A percentile compares a stretch with the other conserved stretches of the same genome.
Conservation (phyloP, 2,797 vertebrate genomes). For the Vultur gryphus region DNA sequence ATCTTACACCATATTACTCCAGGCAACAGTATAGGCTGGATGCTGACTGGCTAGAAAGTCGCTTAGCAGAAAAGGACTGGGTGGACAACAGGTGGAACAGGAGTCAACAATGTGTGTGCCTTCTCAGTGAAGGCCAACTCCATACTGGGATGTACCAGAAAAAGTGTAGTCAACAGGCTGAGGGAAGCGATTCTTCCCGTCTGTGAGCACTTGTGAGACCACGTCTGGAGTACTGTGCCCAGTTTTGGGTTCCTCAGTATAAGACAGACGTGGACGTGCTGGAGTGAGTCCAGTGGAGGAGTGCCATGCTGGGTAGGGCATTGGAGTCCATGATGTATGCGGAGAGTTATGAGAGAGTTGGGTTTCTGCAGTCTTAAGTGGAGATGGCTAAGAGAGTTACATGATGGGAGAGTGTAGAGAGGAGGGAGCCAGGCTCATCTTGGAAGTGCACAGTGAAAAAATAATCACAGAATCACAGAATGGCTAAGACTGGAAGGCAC, state of each 20-base stretch:
- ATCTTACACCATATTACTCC: not conserved
- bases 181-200: not conserved
- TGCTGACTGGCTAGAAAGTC: not conserved
- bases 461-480: not conserved
- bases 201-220: not conserved
- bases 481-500: not conserved
- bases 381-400: not conserved
- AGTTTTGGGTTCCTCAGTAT: not conserved
- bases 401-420: not conserved
- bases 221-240: not conserved
- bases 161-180: not conserved
- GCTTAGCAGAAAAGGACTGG: not conserved
- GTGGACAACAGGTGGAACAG: not conserved
- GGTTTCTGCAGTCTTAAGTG: not conserved
- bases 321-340: rapidly evolving
- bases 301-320: not conserved
- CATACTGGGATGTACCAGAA: not conserved
- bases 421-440: not conserved
- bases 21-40: not conserved
- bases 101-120: not conserved
- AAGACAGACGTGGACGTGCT: not conserved
- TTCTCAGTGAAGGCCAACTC: not conserved
- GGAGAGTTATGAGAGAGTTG: not conserved
- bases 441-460: not conserved
- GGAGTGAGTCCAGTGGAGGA: not conserved